Evolutionary conservation across 2,888 invertebrate species (phyloP).

Genomic region (Plagodis dolabraria): DNA sequence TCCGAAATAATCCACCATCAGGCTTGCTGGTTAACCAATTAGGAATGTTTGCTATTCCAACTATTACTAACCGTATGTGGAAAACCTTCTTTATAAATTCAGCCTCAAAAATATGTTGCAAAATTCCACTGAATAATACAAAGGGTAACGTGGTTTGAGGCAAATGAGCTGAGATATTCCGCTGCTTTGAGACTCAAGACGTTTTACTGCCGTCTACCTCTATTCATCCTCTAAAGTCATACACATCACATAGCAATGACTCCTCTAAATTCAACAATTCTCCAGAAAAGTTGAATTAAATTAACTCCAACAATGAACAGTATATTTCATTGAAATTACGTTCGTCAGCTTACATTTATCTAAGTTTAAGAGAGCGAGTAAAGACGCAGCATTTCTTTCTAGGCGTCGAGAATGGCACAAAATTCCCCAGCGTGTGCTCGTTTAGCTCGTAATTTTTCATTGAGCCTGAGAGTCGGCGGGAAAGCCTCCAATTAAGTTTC

Average conservation of each 20-base stretch:
- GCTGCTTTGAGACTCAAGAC: slow-evolving; percentile 18
- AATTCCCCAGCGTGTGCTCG: slow-evolving; percentile 81
- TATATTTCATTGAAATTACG: slow-evolving; percentile 70
- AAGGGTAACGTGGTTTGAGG: slow-evolving; percentile 15
- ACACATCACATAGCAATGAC: slow-evolving; percentile 16
- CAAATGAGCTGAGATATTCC: slow-evolving; percentile 21
- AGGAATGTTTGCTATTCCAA: slow-evolving; percentile 48
- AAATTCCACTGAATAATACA: slow-evolving; percentile 21
- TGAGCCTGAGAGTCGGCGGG: slow-evolving; percentile 79
- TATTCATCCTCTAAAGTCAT: slow-evolving; percentile 16
- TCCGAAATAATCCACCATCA: slow-evolving; percentile 61
- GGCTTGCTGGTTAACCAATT: slow-evolving; percentile 71
- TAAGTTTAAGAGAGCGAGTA: slow-evolving; percentile 64
- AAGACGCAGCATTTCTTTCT: slow-evolving; percentile 72
- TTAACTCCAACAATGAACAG: slow-evolving; percentile 62
- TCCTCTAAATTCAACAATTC: slow-evolving; percentile 39
- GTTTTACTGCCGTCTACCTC: slow-evolving; percentile 14
- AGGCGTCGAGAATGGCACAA: slow-evolving; percentile 67
- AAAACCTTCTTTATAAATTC: slow-evolving; percentile 19
- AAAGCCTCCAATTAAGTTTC: slow-evolving; percentile 85
- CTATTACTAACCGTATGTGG: slow-evolving; percentile 17
- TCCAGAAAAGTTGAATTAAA: slow-evolving; percentile 56
- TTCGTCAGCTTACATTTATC: slow-evolving; percentile 73
- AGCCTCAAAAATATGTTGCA: slow-evolving; percentile 16
- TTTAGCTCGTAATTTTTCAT: slow-evolving; percentile 85